phyloP scores from a whole-genome alignment of 2,888 invertebrate species.

The Sinelater perroti region DNA sequence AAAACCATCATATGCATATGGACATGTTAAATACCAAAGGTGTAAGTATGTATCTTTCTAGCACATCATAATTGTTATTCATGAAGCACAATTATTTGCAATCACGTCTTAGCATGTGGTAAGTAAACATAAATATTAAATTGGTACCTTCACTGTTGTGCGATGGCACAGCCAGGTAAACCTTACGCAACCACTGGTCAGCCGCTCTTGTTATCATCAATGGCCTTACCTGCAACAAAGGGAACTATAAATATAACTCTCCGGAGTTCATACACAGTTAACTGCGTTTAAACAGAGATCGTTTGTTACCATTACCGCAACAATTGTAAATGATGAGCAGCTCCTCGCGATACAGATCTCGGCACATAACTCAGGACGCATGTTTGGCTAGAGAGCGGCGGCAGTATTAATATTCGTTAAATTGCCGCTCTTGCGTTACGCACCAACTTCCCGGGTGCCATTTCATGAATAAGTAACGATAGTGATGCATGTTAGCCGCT shows the following conservation, averaged over 20 bases:
- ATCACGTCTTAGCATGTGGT: too few species aligned
- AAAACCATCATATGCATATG: too few species aligned
- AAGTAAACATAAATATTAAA: too few species aligned
- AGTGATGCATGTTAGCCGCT: slow-evolving; percentile 16
- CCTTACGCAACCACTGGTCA: too few species aligned
- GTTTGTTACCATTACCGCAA: slow-evolving; percentile 13
- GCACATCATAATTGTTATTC: too few species aligned
- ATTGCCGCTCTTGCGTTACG: slow-evolving; percentile 14
- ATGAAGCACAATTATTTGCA: too few species aligned
- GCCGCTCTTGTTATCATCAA: too few species aligned
- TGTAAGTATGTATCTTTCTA: too few species aligned
- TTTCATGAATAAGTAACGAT: slow-evolving; percentile 13
- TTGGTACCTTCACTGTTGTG: too few species aligned
- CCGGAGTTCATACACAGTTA: slow-evolving; percentile 4
- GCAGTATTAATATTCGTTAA: slow-evolving; percentile 20
- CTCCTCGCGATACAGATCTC: slow-evolving; percentile 8
- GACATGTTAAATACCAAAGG: too few species aligned
- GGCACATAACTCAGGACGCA: slow-evolving; percentile 13
- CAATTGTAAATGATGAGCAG: slow-evolving; percentile 13
- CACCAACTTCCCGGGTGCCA: slow-evolving; percentile 7
- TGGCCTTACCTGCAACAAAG: slow-evolving; percentile 14
- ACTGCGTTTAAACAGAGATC: slow-evolving; percentile 1
- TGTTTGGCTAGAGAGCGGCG: slow-evolving; percentile 13
- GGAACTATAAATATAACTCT: slow-evolving; percentile 5
- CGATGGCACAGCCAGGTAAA: too few species aligned